Conservation (phyloP, 2,797 vertebrate species). For the Artibeus jamaicensis region DNA sequence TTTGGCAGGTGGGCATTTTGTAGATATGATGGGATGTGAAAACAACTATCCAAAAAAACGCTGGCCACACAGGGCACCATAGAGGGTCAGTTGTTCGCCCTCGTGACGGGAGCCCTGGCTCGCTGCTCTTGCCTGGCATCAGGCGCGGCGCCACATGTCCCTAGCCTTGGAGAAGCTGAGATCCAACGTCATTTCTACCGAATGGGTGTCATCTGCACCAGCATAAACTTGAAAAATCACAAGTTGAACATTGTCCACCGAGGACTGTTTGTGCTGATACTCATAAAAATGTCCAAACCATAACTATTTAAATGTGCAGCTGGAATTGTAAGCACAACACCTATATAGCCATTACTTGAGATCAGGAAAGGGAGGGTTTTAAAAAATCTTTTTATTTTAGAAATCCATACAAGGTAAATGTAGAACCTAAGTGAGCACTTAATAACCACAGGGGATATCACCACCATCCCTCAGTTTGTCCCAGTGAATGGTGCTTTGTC, state of each 20-base stretch:
- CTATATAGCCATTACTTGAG: neutral
- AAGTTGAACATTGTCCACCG: neutral
- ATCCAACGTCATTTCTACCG: neutral
- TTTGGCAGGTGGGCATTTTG: neutral
- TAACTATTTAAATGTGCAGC: neutral
- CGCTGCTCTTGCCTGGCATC: neutral
- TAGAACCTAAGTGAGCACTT: neutral
- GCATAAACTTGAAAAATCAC: neutral
- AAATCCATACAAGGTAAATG: neutral
- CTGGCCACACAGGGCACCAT: too few species aligned
- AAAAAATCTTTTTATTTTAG: neutral
- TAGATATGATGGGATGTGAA: neutral
- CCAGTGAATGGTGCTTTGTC: neutral
- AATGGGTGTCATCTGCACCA: neutral
- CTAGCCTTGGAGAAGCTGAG: neutral
- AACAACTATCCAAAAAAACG: neutral
- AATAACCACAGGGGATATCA: neutral
- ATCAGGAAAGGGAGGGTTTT: neutral
- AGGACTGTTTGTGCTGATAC: neutral
- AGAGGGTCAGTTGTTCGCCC: neutral
- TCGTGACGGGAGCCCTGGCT: neutral
- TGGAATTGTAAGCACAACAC: neutral
- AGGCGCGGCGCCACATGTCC: neutral
- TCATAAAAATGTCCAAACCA: neutral
- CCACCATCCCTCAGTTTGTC: neutral